phyloP scores from a whole-genome alignment of 2,888 invertebrate genomes.

The Melieria crassipennis region DNA sequence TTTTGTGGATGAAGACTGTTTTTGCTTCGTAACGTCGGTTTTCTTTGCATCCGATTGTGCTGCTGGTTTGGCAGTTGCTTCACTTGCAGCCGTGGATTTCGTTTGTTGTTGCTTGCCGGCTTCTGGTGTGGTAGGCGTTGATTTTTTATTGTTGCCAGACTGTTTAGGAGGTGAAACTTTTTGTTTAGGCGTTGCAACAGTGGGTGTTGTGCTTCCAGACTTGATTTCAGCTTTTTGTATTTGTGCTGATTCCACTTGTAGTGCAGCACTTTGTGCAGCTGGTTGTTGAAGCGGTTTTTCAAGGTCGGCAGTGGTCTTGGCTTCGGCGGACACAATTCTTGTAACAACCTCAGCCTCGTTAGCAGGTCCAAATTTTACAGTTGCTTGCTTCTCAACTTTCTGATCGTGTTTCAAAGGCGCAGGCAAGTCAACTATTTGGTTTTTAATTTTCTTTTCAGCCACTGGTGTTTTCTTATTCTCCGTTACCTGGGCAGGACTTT shows the following conservation, averaged over 20 bases:
- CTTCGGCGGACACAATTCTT: constrained; percentile 48
- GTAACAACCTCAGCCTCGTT: constrained; percentile 38
- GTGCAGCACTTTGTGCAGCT: too few relatives aligned
- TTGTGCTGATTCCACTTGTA: constrained; percentile 14
- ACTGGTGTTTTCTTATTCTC: constrained; percentile 34
- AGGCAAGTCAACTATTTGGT: background rate
- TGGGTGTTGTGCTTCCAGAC: constrained; percentile 65
- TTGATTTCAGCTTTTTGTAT: constrained; percentile 62
- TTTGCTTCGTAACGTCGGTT: constrained; percentile 13
- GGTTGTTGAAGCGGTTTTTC: constrained; percentile 4
- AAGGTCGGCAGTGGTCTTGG: constrained; percentile 36
- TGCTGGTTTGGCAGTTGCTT: background rate
- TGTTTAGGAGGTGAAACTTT: constrained; percentile 47
- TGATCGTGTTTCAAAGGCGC: constrained; percentile 5
- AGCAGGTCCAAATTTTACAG: constrained; percentile 18
- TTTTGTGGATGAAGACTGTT: background rate
- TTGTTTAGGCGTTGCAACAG: constrained; percentile 41
- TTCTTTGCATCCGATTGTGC: constrained; percentile 8
- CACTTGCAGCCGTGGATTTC: background rate
- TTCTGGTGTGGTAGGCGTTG: constrained; percentile 35
- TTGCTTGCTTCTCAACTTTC: background rate
- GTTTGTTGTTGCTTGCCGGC: constrained; percentile 17
- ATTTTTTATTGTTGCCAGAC: background rate
- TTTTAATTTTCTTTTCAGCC: constrained; percentile 22
- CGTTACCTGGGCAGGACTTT: background rate